Conservation (phyloP, 1,140 invertebrate genomes). For the Limonius californicus region DNA sequence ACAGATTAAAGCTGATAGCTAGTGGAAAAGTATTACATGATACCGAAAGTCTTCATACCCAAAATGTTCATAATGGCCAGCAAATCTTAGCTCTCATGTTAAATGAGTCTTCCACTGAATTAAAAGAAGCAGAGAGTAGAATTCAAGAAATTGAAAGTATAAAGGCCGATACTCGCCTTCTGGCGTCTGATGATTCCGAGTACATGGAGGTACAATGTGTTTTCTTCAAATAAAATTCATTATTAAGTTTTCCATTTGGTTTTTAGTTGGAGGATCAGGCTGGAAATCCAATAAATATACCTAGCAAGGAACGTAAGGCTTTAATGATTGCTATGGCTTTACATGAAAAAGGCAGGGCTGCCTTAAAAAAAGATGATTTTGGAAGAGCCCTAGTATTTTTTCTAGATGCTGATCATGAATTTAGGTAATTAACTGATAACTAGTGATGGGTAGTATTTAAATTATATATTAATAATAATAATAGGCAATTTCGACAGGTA, state of each 20-base stretch:
- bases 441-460: neutral
- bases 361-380: conserved; percentile 62
- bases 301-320: conserved; percentile 60
- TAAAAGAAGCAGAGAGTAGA: conserved; percentile 38
- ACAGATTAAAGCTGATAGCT: conserved; percentile 65
- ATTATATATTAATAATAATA: neutral
- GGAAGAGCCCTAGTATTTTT: conserved; percentile 66
- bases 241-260: neutral
- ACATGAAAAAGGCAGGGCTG: conserved; percentile 70
- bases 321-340: conserved; percentile 70
- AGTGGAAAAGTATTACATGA: conserved; percentile 62
- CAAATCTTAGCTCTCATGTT: conserved; percentile 64
- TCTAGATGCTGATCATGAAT: conserved; percentile 71
- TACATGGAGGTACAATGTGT: conserved; percentile 50
- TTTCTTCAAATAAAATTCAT: neutral
- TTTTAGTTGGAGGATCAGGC: conserved; percentile 71
- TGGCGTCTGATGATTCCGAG: conserved; percentile 45
- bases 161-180: conserved; percentile 52
- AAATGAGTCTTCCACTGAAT: conserved; percentile 44
- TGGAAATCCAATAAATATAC: conserved; percentile 65
- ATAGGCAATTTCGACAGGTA: no score
- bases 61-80: conserved; percentile 63
- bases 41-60: conserved; percentile 49
- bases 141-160: conserved; percentile 52
- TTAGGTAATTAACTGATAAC: conserved; percentile 52